phyloP scores from a whole-genome alignment of 2,888 invertebrate species.

The Dynastes hyllus region DNA sequence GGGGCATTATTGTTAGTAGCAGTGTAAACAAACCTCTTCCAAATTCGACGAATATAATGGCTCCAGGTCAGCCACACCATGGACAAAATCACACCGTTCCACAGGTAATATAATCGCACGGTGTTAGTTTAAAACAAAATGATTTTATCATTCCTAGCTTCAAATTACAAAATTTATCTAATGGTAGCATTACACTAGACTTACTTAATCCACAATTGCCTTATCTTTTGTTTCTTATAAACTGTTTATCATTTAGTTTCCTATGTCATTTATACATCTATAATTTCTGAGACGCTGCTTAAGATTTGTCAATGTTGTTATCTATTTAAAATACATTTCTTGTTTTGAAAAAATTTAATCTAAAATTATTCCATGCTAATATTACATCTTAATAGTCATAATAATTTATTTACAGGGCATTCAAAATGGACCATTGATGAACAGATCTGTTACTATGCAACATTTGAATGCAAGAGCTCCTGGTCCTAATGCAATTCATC shows the following conservation, averaged over 20 bases:
- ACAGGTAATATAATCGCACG: slow-evolving; percentile 67
- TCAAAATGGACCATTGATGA: slow-evolving; percentile 85
- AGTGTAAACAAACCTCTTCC: slow-evolving; percentile 84
- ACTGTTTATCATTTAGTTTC: slow-evolving; percentile 19
- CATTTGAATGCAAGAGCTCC: slow-evolving; percentile 72
- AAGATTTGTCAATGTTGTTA: neutral
- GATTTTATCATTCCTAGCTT: slow-evolving; percentile 15
- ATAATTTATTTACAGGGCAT: slow-evolving; percentile 71
- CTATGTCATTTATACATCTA: slow-evolving; percentile 15
- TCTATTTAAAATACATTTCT: no score
- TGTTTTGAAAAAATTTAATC: neutral
- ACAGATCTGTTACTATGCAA: slow-evolving; percentile 71
- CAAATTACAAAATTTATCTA: slow-evolving; percentile 26
- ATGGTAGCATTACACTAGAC: neutral
- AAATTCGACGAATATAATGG: slow-evolving; percentile 76
- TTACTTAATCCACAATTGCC: slow-evolving; percentile 17
- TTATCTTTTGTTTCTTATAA: slow-evolving; percentile 37
- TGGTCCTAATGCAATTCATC: slow-evolving; percentile 70
- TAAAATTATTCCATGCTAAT: neutral
- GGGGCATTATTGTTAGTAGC: slow-evolving; percentile 82
- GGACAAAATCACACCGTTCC: slow-evolving; percentile 70
- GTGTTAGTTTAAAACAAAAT: neutral
- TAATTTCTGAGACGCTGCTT: slow-evolving; percentile 3
- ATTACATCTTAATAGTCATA: no score
- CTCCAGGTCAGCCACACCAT: slow-evolving; percentile 72